Evolutionary conservation across 2,113 vertebrate species (phyloP).

Genomic region (Muntiacus muntjak): DNA sequence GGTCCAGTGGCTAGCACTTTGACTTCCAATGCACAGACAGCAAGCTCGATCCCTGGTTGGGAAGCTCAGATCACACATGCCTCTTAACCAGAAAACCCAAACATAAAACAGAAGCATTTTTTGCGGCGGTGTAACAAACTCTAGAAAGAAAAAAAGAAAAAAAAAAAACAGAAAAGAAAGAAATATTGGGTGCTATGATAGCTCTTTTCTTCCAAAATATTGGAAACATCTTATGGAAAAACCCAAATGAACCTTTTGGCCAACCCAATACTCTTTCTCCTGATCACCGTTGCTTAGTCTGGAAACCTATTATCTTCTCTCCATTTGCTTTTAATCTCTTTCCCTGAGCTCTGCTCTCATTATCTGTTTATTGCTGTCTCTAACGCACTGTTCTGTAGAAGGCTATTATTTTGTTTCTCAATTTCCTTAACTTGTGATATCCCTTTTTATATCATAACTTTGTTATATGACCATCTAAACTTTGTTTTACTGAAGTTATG

Average conservation of each 20-base stretch:
- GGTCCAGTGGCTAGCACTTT: not conserved
- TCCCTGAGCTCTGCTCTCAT: not conserved
- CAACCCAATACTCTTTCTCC: not conserved
- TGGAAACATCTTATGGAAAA: not conserved
- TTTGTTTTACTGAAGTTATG: not conserved
- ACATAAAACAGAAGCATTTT: not conserved
- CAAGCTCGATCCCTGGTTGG: not conserved
- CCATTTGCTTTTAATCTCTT: not conserved
- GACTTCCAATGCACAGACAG: not conserved
- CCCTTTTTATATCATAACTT: not conserved
- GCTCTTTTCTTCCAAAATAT: not conserved
- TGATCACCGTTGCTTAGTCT: not conserved
- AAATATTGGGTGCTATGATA: not conserved
- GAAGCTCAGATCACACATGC: not conserved
- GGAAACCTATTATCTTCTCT: not conserved
- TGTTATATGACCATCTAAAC: not conserved
- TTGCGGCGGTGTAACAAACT: not conserved
- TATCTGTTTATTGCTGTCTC: not conserved
- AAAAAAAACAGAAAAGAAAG: not conserved
- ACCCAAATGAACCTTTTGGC: not conserved
- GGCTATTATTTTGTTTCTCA: not conserved
- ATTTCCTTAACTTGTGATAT: not conserved
- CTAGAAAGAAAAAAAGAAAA: not conserved
- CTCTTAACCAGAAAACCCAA: not conserved
- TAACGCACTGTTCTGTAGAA: not conserved